Conservation (phyloP, 1,140 invertebrate species). For the Zaprionus vittiger region DNA sequence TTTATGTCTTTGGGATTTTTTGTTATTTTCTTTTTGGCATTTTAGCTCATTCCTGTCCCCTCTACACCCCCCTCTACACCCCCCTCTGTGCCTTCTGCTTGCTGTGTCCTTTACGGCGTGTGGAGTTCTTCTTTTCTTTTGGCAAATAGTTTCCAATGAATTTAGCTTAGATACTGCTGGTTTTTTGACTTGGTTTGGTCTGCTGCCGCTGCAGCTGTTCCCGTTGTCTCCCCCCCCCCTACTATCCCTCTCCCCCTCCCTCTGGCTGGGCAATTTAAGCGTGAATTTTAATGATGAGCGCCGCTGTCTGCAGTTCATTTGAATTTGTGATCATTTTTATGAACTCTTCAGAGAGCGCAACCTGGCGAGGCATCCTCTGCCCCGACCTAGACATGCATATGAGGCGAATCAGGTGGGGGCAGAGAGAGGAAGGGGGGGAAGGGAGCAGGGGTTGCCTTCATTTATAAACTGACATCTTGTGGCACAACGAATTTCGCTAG, state of each 20-base stretch:
- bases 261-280: slow-evolving; percentile 69
- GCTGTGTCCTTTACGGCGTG: slow-evolving; percentile 35
- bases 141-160: slow-evolving; percentile 84
- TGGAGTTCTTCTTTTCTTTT: slow-evolving; percentile 25
- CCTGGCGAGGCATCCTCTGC: background rate
- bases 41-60: background rate
- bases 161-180: slow-evolving; percentile 67
- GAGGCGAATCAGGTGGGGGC: background rate
- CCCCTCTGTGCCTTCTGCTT: slow-evolving; percentile 1
- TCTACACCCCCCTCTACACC: background rate
- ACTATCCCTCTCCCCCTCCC: background rate
- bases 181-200: slow-evolving; percentile 1
- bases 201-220: slow-evolving; percentile 26
- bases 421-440: too few species aligned
- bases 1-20: slow-evolving; percentile 71
- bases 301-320: slow-evolving; percentile 75
- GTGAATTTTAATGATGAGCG: slow-evolving; percentile 81
- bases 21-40: slow-evolving; percentile 27
- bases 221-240: background rate
- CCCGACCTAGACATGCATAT: slow-evolving; percentile 61
- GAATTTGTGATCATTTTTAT: slow-evolving; percentile 65
- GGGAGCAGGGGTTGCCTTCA: background rate
- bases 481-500: slow-evolving; percentile 73
- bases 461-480: slow-evolving; percentile 76
- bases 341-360: slow-evolving; percentile 32